Conservation (phyloP, 1,140 invertebrate genomes). For the Drosophila ercepeae region DNA sequence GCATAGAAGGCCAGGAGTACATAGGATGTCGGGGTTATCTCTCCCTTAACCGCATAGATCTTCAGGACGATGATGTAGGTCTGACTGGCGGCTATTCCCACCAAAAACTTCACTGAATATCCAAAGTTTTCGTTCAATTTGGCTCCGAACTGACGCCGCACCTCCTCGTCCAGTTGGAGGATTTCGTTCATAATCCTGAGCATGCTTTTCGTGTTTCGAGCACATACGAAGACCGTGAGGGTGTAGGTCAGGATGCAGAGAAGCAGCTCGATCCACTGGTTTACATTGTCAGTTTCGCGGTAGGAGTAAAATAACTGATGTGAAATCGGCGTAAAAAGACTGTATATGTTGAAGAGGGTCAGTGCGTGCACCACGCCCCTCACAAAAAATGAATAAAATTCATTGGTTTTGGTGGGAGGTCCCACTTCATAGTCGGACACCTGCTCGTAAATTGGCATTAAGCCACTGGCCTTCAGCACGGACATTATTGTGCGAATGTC, state of each 20-base stretch:
- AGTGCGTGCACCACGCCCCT: conserved; percentile 66
- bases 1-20: conserved; percentile 71
- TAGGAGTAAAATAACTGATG: conserved; percentile 68
- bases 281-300: conserved; percentile 78
- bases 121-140: conserved; percentile 59
- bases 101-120: conserved; percentile 68
- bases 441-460: conserved; percentile 73
- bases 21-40: conserved; percentile 62
- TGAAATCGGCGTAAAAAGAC: conserved; percentile 60
- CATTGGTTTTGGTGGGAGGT: conserved; percentile 62
- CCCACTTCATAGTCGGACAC: conserved; percentile 70
- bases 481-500: conserved; percentile 64
- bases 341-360: conserved; percentile 77
- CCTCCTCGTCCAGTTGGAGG: conserved; percentile 70
- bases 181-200: conserved; percentile 76
- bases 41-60: conserved; percentile 37
- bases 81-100: conserved; percentile 65
- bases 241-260: conserved; percentile 74
- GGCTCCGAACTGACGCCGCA: conserved; percentile 51
- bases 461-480: conserved; percentile 69
- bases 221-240: conserved; percentile 67
- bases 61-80: conserved; percentile 68
- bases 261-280: conserved; percentile 78
- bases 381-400: conserved; percentile 75
- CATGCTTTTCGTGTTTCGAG: conserved; percentile 65